Evolutionary conservation across 2,797 vertebrate genomes (phyloP), one percentile per base, ranked within the genome.

Genomic region (Vespertilio murinus): DNA sequence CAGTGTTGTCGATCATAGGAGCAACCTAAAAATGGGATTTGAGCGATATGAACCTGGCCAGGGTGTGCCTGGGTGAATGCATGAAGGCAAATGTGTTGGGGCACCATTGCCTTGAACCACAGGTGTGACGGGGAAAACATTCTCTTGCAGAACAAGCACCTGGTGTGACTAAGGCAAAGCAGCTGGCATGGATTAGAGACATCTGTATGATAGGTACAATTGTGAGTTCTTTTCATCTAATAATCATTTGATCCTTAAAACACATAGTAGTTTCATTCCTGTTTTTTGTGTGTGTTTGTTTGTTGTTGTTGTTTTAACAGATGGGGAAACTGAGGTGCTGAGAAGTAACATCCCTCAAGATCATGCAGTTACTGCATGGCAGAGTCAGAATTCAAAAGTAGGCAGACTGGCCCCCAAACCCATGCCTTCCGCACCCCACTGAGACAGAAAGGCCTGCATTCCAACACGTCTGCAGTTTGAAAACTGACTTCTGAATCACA

Each of bases 51-150:
- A 22, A 2, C 40, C 54, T 45, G 14, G 17, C 45, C 33, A 23
- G 40, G 30, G 2, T 23, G 40, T 33, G 6, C 14, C 22, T 2
- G 14, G 54, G n/a, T 0, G 5, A 28, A 0, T 14, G 8, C 22
- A 13, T 1, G 18, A 22, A 79, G 33, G 61, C 33, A 52, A 14
- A 42, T 20, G 23, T n/a, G 38, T 20, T 9, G 1, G 5, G 25
- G 42, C 3, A 3, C 30, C 45, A 0, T 0, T 18, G 59, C 35
- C 16, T n/a, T 0, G 4, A 35, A 22, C 20, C 33, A 5, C 1
- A 52, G 6, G 10, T 6, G 13, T 8, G 71, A 22, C 5, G 10
- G 1, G 33, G 42, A n/a, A 70, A 54, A 18, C 23, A 2, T 4
- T 4, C 42, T 23, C 1, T 13, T 2, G 1, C 1, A 13, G 30